Conservation (phyloP, 2,888 invertebrate genomes). For the Acleris laterana region DNA sequence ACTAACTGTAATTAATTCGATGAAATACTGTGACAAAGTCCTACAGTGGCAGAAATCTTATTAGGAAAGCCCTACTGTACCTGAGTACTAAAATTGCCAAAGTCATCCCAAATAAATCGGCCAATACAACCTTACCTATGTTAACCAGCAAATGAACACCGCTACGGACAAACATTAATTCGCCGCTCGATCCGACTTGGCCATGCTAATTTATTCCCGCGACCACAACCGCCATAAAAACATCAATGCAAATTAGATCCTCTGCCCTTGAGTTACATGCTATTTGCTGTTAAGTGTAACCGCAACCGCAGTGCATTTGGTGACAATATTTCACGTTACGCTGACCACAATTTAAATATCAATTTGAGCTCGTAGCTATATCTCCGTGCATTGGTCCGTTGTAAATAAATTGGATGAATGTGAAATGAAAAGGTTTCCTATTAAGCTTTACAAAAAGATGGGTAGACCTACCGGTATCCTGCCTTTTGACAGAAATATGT, state of each 20-base stretch:
- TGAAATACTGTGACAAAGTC: no score
- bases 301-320: constrained; percentile 66
- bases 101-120: constrained; percentile 12
- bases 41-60: neutral
- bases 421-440: neutral
- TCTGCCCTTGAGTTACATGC: neutral
- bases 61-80: neutral
- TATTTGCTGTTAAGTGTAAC: constrained; percentile 40
- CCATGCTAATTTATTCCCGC: constrained; percentile 45
- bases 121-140: constrained; percentile 8
- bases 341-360: constrained; percentile 65
- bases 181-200: constrained; percentile 37
- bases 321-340: constrained; percentile 49
- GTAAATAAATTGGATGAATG: constrained; percentile 17
- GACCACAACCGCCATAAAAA: constrained; percentile 36
- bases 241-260: constrained; percentile 16
- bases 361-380: constrained; percentile 46
- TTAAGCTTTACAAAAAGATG: neutral
- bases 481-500: no score
- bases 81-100: neutral
- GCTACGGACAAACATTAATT: constrained; percentile 23
- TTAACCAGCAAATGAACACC: constrained; percentile 30
- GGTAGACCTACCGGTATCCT: no score
- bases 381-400: constrained; percentile 2
- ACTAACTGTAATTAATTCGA: no score